Conservation (phyloP, 2,113 vertebrate species). For the Rafetus swinhoei region DNA sequence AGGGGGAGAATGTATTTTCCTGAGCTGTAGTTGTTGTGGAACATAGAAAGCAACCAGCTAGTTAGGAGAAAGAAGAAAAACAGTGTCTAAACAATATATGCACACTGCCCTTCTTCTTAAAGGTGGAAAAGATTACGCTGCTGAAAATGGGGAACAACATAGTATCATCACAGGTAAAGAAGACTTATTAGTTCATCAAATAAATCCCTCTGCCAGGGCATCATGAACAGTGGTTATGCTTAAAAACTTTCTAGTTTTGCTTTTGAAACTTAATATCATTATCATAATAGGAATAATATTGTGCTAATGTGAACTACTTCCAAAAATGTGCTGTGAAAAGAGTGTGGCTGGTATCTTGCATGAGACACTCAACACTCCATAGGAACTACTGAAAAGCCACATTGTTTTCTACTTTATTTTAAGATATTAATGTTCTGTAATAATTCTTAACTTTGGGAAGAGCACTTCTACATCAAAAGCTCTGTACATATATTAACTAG, state of each 20-base stretch:
- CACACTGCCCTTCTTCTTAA: not conserved
- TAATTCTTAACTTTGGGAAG: not conserved
- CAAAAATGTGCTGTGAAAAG: rapidly evolving
- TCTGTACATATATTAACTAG: no score
- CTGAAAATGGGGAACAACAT: not conserved
- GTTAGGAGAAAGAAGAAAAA: not conserved
- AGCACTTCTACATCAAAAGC: not conserved
- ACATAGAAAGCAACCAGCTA: not conserved
- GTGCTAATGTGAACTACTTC: not conserved
- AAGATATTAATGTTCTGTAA: not conserved
- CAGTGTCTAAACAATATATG: rapidly evolving
- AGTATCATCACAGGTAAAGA: not conserved
- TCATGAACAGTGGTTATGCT: not conserved
- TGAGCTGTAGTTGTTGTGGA: not conserved
- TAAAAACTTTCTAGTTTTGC: not conserved
- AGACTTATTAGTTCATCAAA: not conserved
- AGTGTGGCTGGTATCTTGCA: not conserved
- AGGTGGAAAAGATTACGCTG: not conserved
- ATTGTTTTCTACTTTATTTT: no score
- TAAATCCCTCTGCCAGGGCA: not conserved
- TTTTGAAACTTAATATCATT: not conserved
- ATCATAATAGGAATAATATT: not conserved
- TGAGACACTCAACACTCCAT: rapidly evolving
- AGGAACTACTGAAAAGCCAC: not conserved
- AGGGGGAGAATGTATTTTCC: not conserved